Evolutionary conservation across 2,797 vertebrate genomes (phyloP), one percentile per base, ranked within the genome.

Genomic region (Alauda arvensis): DNA sequence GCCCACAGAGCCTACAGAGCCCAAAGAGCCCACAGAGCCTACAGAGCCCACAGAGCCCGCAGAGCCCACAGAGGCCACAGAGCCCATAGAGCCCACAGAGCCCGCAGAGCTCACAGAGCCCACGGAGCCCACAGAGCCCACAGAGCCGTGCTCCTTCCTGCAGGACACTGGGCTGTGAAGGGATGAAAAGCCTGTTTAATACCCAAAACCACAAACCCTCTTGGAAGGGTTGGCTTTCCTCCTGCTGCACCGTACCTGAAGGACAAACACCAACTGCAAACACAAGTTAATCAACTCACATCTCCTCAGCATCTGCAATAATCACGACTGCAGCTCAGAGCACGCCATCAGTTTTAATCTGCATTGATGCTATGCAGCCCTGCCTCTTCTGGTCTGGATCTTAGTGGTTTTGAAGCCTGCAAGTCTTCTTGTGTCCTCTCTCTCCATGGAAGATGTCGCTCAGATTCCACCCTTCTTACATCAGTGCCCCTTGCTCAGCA

Each of bases 191-290:
- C 19, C 20, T 59, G 10, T 61, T 5, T 34, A 31, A 12, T 15
- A 51, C 20, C 19, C 24, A 23, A 13, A 78, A 34, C 13, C 2
- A 1, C 42, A 63, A 39, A 13, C 18, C 26, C 23, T 31, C 56
- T 43, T 46, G 18, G 18, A 84, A 70, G 26, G 45, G 18, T 15
- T 9, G 8, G 14, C 62, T 75, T 11, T 42, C 52, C 20, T 77
- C 43, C 61, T 48, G 33, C 28, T 1, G 1, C 49, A 29, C 18
- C 3, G 0, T 14, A 45, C 61, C 76, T 3, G 0, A 52, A 65
- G 28, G 61, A 51, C 25, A 66, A 84, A 68, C 18, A 74, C 19
- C 51, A 18, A 26, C 28, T 61, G 39, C 57, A 68, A 52, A 23
- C 65, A 20, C 33, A 28, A 62, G 46, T 34, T 55, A 77, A 92